These are phyloP conservation scores for Galerucella pusilla DNA, from an alignment of 2,888 invertebrate genomes.

Conservation along the genomic window DNA sequence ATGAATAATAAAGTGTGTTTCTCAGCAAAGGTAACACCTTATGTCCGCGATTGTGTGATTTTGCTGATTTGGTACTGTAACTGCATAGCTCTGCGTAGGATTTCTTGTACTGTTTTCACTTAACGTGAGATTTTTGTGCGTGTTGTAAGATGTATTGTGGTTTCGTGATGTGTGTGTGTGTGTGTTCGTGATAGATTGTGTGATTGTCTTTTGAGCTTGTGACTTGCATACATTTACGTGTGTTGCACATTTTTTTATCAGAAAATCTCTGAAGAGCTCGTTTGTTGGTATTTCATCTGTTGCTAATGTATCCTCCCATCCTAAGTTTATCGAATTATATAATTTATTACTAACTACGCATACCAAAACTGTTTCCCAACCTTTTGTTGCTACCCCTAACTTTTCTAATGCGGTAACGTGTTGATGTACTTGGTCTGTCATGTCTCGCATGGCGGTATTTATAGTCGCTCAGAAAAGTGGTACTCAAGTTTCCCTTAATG, in stretches of 20 bases:
- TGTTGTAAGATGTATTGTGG: background rate
- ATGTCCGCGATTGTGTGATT: slow-evolving; percentile 2
- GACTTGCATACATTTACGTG: background rate
- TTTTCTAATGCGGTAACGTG: slow-evolving; percentile 19
- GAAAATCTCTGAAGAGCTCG: slow-evolving; percentile 7
- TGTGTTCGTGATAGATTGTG: background rate
- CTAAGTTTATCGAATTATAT: background rate
- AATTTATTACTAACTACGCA: background rate
- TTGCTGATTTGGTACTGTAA: background rate
- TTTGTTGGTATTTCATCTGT: slow-evolving; percentile 9
- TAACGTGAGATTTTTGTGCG: background rate
- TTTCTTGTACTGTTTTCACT: background rate
- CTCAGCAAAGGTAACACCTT: background rate
- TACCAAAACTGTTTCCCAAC: background rate
- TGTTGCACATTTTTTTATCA: slow-evolving; percentile 9
- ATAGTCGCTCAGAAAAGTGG: too few relatives aligned
- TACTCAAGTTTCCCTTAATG: too few relatives aligned
- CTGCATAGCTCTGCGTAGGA: background rate
- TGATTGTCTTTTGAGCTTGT: background rate
- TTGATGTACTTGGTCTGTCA: slow-evolving; percentile 3
- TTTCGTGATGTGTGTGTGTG: background rate
- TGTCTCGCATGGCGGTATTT: background rate
- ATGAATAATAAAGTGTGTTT: slow-evolving; percentile 13
- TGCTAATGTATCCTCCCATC: slow-evolving; percentile 6
- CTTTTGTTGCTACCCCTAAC: slow-evolving; percentile 1